Percentiles rank a stretch among this genome's conserved stretches.
phyloP scores from a whole-genome alignment of 2,797 vertebrate genomes.

The Anableps anableps region DNA sequence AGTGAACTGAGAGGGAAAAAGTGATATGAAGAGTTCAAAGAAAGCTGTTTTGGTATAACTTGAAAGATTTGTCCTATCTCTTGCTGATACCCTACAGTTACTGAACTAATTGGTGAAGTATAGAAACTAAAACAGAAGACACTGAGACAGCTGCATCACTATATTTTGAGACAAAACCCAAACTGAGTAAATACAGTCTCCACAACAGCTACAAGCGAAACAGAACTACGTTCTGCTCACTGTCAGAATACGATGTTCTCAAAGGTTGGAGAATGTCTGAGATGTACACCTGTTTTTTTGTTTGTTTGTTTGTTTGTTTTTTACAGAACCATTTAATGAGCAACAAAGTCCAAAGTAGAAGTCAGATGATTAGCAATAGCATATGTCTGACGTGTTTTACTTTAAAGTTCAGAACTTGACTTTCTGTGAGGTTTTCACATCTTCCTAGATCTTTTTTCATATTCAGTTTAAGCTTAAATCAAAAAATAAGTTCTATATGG shows the following conservation, averaged over 20 bases:
- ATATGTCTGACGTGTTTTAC: neutral
- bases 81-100: neutral
- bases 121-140: conserved; percentile 6
- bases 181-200: conserved; percentile 2
- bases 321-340: neutral
- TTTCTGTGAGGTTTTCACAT: neutral
- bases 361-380: neutral
- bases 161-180: conserved; percentile 14
- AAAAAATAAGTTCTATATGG: too few species aligned
- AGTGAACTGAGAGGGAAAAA: conserved; percentile 7
- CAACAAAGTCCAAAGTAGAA: neutral
- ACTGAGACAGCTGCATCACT: neutral
- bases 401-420: neutral
- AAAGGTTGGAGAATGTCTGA: neutral
- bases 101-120: conserved; percentile 2
- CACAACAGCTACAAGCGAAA: neutral
- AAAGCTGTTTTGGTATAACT: conserved; percentile 9
- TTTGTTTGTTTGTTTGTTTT: neutral
- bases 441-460: too few species aligned
- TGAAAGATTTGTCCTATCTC: neutral
- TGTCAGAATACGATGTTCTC: neutral
- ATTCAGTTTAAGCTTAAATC: too few species aligned
- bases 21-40: conserved; percentile 10
- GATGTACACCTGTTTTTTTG: neutral
- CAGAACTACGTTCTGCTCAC: neutral